phyloP scores from a whole-genome alignment of 2,113 vertebrate genomes.

The Nothobranchius kuhntae region DNA sequence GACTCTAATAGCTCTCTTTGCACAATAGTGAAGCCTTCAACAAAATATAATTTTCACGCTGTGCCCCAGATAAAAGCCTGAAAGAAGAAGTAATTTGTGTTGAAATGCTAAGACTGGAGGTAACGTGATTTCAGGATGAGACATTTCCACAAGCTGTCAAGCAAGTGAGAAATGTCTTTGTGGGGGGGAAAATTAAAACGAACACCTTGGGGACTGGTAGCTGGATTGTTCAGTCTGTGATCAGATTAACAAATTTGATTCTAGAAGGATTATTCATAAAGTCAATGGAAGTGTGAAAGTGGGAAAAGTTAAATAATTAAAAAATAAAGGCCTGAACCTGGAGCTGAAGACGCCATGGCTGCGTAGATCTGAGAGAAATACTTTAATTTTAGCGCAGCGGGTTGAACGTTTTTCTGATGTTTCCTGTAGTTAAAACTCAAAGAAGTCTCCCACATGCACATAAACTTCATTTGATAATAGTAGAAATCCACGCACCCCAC shows the following conservation, averaged over 20 bases:
- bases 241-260: slow-evolving; percentile 43
- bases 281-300: slow-evolving; percentile 9
- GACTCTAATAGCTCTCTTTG: slow-evolving; percentile 13
- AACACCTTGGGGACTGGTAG: slow-evolving; percentile 10
- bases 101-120: neutral
- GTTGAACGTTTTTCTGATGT: slow-evolving; percentile 13
- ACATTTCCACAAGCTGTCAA: slow-evolving; percentile 11
- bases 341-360: slow-evolving; percentile 8
- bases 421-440: slow-evolving; percentile 45
- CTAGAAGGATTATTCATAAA: slow-evolving; percentile 14
- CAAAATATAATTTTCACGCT: slow-evolving; percentile 24
- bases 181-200: slow-evolving; percentile 6
- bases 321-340: slow-evolving; percentile 12
- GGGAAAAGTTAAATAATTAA: slow-evolving; percentile 7
- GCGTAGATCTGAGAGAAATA: slow-evolving; percentile 55
- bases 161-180: slow-evolving; percentile 14
- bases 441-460: slow-evolving; percentile 25
- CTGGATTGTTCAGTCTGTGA: slow-evolving; percentile 9
- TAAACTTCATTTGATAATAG: slow-evolving; percentile 16
- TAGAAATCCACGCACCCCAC: neutral
- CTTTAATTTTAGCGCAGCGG: slow-evolving; percentile 30
- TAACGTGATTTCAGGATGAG: slow-evolving; percentile 15
- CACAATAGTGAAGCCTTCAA: slow-evolving; percentile 3
- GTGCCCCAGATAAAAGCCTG: slow-evolving; percentile 10
- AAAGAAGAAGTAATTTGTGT: neutral